These are phyloP conservation scores for Metopia argyrocephala DNA, from an alignment of 2,888 invertebrate species.

Conservation along the genomic window DNA sequence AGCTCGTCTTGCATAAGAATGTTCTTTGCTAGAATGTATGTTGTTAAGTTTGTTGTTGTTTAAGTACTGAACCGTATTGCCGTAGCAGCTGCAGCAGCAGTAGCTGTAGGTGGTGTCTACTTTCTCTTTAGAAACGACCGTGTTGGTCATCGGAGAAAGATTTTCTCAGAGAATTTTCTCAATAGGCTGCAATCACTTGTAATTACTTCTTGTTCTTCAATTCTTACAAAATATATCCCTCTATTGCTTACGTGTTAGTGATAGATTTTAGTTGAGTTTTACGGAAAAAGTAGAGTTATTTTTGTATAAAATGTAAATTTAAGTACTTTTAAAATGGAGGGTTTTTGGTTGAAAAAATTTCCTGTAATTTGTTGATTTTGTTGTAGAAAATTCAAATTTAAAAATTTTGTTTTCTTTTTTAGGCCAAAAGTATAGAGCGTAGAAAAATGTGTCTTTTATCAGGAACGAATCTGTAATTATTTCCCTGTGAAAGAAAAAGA, in stretches of 20 bases:
- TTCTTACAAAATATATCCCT: too few relatives aligned
- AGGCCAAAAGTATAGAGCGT: constrained; percentile 21
- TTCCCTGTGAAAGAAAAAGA: constrained; percentile 63
- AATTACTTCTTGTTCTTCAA: neutral
- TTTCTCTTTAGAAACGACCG: constrained; percentile 74
- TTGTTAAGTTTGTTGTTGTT: constrained; percentile 63
- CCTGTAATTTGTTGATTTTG: constrained; percentile 29
- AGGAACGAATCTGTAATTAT: constrained; percentile 56
- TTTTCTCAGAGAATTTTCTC: constrained; percentile 31
- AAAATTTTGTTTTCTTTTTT: neutral
- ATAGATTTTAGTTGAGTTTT: neutral
- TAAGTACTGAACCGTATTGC: constrained; percentile 59
- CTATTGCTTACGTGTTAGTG: neutral
- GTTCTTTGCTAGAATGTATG: constrained; percentile 68
- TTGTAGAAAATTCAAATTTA: neutral
- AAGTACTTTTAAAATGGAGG: constrained; percentile 41
- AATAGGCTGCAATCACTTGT: neutral
- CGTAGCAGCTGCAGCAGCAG: constrained; percentile 66
- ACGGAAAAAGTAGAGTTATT: constrained; percentile 13
- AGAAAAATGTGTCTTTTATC: constrained; percentile 52
- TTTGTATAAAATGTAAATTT: constrained; percentile 6
- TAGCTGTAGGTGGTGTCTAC: constrained; percentile 73
- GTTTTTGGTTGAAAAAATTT: constrained; percentile 28
- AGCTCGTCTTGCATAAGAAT: constrained; percentile 76
- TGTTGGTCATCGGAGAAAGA: constrained; percentile 76